Percentiles rank a stretch among this genome's conserved stretches.
Evolutionary conservation across 2,113 vertebrate species (phyloP).

Genomic region (Orientallactaga bullata): DNA sequence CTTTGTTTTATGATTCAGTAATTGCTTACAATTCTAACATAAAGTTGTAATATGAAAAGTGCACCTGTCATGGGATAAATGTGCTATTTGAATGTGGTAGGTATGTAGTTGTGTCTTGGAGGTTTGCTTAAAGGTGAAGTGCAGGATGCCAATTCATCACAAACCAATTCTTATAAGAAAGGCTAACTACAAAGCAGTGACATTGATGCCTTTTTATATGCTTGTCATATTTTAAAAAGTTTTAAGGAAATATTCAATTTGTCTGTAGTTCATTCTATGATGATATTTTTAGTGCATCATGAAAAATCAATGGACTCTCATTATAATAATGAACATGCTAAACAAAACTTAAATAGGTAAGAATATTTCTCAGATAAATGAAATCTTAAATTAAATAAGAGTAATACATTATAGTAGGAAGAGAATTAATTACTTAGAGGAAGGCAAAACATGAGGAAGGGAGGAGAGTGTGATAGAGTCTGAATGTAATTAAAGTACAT

Average conservation of each 20-base stretch:
- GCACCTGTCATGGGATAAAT: neutral
- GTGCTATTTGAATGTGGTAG: neutral
- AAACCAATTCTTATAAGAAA: neutral
- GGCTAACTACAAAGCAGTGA: neutral
- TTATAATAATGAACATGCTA: neutral
- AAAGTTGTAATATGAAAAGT: slow-evolving; percentile 46
- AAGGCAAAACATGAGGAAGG: no score
- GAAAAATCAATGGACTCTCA: neutral
- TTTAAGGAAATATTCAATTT: slow-evolving; percentile 1
- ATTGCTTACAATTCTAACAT: neutral
- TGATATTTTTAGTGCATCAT: slow-evolving; percentile 8
- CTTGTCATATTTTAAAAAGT: neutral
- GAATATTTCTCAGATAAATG: neutral
- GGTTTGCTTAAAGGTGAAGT: neutral
- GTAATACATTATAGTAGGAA: no score
- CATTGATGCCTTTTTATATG: slow-evolving; percentile 26
- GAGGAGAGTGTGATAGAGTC: neutral
- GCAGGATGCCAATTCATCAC: neutral
- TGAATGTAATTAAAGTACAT: neutral
- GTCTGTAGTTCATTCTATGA: neutral
- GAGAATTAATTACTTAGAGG: neutral
- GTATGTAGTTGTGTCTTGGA: neutral
- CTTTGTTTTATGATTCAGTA: slow-evolving; percentile 39
- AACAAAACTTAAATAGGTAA: neutral
- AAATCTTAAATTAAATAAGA: neutral